These are phyloP conservation scores for Stenchaetothrips biformis DNA, from an alignment of 2,888 invertebrate species.

Conservation along the genomic window DNA sequence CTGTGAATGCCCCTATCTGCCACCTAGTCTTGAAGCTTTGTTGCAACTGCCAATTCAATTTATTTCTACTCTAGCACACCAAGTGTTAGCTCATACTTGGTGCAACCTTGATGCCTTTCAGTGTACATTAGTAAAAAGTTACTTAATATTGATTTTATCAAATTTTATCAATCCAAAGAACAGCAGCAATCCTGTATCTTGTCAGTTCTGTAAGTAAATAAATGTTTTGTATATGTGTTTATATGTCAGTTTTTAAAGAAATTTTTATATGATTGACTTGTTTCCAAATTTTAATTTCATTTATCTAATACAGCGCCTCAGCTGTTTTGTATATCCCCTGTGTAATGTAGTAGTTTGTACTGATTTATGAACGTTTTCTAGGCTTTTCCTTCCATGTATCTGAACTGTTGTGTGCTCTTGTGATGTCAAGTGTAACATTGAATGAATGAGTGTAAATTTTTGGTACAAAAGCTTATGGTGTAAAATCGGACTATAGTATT, in stretches of 20 bases:
- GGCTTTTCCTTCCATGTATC: background rate
- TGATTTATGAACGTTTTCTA: background rate
- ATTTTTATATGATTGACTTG: constrained; percentile 21
- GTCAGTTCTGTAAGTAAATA: constrained; percentile 8
- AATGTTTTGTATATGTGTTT: constrained; percentile 19
- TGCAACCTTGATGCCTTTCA: constrained; percentile 5
- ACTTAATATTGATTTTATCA: constrained; percentile 22
- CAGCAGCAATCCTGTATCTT: constrained; percentile 3
- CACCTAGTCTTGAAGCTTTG: constrained; percentile 22
- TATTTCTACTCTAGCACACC: background rate
- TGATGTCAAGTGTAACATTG: background rate
- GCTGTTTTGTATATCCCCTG: constrained; percentile 10
- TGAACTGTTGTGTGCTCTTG: background rate
- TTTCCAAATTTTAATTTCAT: constrained; percentile 20
- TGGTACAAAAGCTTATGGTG: background rate
- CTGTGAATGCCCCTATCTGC: constrained; percentile 13
- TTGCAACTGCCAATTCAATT: background rate
- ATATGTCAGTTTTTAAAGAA: background rate
- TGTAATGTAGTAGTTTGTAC: constrained; percentile 7
- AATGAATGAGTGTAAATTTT: constrained; percentile 6
- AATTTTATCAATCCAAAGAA: constrained; percentile 19
- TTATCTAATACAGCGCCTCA: background rate
- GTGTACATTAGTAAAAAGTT: constrained; percentile 3
- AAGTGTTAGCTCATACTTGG: background rate
- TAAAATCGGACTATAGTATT: background rate